Evolutionary conservation across 2,113 vertebrate genomes (phyloP).

Genomic region (Coryphaenoides rupestris): DNA sequence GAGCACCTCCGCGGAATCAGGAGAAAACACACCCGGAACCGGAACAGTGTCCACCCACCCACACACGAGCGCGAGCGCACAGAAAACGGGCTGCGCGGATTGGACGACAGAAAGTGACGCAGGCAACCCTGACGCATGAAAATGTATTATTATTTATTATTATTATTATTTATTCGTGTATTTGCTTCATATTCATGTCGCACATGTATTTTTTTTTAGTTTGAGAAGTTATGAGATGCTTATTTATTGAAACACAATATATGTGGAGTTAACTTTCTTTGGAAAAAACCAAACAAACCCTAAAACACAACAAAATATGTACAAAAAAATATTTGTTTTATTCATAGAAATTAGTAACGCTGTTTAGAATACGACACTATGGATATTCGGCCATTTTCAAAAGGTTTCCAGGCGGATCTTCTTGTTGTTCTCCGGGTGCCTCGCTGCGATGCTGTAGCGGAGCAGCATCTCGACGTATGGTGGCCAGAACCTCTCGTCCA

Average conservation of each 20-base stretch:
- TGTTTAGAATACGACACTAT: background rate
- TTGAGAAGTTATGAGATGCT: no score
- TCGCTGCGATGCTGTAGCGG: constrained; percentile 78
- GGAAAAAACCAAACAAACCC: background rate
- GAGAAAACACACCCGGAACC: constrained; percentile 73
- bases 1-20: constrained; percentile 45
- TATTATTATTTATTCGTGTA: no score
- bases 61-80: constrained; percentile 50
- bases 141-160: no score
- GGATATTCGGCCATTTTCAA: constrained; percentile 18
- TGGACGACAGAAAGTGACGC: constrained; percentile 47
- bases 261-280: no score
- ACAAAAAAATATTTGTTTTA: no score
- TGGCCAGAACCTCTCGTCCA: constrained; percentile 82
- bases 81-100: constrained; percentile 26
- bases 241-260: no score
- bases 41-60: constrained; percentile 68
- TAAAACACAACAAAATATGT: background rate
- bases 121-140: no score
- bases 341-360: no score
- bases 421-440: constrained; percentile 83
- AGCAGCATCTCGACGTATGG: constrained; percentile 91
- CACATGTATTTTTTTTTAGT: no score
- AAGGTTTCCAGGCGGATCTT: constrained; percentile 75
- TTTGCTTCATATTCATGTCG: no score